A percentile compares a stretch with the other conserved stretches of the same genome.
These are phyloP conservation scores for Myotis myotis DNA, from an alignment of 2,797 vertebrate genomes.

Conservation along the genomic window DNA sequence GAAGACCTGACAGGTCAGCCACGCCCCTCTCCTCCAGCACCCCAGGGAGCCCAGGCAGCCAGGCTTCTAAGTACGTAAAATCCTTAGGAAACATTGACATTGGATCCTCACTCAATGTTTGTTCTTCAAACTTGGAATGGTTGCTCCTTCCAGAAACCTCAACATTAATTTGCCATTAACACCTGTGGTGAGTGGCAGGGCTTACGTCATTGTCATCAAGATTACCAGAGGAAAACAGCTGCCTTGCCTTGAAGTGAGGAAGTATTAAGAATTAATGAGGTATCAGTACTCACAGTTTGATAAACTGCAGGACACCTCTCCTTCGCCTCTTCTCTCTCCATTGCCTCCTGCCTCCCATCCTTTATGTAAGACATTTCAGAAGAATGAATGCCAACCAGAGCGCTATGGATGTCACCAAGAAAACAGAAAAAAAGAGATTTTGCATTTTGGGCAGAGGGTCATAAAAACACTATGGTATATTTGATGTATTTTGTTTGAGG, in stretches of 20 bases:
- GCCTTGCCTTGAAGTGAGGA: neutral
- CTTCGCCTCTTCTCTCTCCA: neutral
- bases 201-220: neutral
- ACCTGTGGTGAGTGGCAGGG: neutral
- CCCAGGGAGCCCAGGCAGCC: neutral
- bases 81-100: slow-evolving; percentile 43
- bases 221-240: neutral
- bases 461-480: neutral
- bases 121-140: slow-evolving; percentile 43
- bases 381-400: neutral
- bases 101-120: slow-evolving; percentile 17
- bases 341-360: neutral
- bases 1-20: neutral
- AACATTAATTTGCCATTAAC: slow-evolving; percentile 56
- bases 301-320: neutral
- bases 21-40: neutral
- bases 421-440: neutral
- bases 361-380: neutral
- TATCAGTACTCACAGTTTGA: neutral
- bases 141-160: slow-evolving; percentile 21
- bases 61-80: neutral
- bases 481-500: neutral
- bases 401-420: neutral
- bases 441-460: neutral
- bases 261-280: slow-evolving; percentile 18